Base-by-base conservation (phyloP, 2,113 vertebrate species). In the Taurulus bubalis region DNA sequence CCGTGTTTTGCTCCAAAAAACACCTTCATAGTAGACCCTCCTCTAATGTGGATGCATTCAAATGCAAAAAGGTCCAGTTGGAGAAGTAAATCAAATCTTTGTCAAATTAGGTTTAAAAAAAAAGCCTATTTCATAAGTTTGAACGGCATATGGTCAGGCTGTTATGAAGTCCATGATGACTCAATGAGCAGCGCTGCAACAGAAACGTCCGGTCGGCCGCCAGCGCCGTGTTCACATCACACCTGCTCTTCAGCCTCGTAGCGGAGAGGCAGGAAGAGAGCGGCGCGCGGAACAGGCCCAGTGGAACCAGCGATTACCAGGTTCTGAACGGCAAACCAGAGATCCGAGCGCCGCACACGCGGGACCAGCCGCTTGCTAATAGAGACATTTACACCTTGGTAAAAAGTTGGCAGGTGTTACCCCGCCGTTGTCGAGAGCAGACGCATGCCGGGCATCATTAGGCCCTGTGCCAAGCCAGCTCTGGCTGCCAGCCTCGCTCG, bases 361-460 rank as follows among this genome's bases (percentile, higher is more conserved):
- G 92, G 95, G 95, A 95, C 93, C 92, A 96, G 95, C 85, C 95
- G 95, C 96, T 89, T 55, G 84, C 92, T 99, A 98, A 99, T 98
- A 98, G 96, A 99, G 97, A 99, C 96, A 95, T 98, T 97, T 97
- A 96, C 97, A 98, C 95, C 95, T 98, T 97, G 95, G 96, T 96
- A 96, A 96, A 9, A 96, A 98, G 96, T 97, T 98, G 97, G 96
- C 98, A 98, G 96, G 97, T 97, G 96, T 96, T 96, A 96, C 95
- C 96, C 97, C 94, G 93, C 87, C 95, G 96, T 95, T 96, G 94
- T 96, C 94, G 94, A 96, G 95, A 96, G 96, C 96, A 96, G 96
- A 96, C 96, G 96, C 96, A 97, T 97, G 97, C 96, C 96, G 95
- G 94, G 96, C 96, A 97, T 97, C 97, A 94, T 96, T 98, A 98